These are phyloP conservation scores for Grammomys dolichurus DNA, from an alignment of 2,113 vertebrate genomes.

Conservation along the genomic window DNA sequence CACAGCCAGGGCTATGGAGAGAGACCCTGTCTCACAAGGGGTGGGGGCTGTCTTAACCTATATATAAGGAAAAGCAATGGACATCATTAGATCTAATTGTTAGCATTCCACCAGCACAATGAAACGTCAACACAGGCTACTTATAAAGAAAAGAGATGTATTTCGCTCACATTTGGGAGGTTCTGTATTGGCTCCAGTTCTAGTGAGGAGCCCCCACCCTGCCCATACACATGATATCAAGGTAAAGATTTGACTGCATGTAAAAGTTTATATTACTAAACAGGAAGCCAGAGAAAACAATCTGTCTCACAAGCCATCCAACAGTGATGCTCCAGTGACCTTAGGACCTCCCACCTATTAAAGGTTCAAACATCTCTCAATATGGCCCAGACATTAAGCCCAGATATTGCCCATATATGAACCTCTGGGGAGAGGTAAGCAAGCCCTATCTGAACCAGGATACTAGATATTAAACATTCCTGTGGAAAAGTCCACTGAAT, in stretches of 20 bases:
- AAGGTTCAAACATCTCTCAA: not conserved
- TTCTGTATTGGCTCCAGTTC: not conserved
- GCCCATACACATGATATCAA: too few species aligned
- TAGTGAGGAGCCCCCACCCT: not conserved
- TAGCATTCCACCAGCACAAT: not conserved
- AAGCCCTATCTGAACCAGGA: not conserved
- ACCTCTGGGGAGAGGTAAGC: not conserved
- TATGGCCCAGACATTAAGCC: not conserved
- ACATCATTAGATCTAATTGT: not conserved
- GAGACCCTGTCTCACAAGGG: not conserved
- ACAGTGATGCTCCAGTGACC: not conserved
- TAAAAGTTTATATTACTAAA: not conserved
- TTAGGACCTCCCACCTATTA: not conserved
- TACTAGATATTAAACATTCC: not conserved
- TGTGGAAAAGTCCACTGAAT: not conserved
- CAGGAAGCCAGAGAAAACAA: not conserved
- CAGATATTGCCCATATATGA: not conserved
- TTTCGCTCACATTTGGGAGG: not conserved
- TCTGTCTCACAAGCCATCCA: not conserved
- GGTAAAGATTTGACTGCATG: not conserved
- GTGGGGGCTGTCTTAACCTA: not conserved
- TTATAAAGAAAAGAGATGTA: not conserved
- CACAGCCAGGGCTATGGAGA: not conserved
- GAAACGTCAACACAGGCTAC: not conserved
- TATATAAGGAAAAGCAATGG: not conserved